Evolutionary conservation across 2,797 vertebrate genomes (phyloP), one percentile per base, ranked within the genome.

Genomic region (Gobionotothen gibberifrons): DNA sequence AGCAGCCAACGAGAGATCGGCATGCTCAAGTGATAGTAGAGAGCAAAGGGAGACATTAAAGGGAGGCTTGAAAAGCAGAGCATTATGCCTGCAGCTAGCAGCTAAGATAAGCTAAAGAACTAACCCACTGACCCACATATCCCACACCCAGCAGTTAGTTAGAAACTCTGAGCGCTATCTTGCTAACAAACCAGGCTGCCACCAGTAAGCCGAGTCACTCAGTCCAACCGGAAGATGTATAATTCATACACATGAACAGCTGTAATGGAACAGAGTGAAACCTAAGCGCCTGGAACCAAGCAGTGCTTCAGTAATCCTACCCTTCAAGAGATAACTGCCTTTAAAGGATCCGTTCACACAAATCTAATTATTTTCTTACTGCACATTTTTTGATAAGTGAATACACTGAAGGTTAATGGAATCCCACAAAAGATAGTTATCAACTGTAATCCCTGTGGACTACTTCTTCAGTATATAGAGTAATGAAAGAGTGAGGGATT

Each of bases 91-190:
- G 71, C 69, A 69, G 80, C 73, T 61, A 46, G 63, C 49, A 17
- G 74, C 79, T n/a, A 78, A 78, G 79, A 73, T 71, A 47, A 77
- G 65, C 76, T 72, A 76, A 79, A 85, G 78, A 65, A 51, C 67
- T 86, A 93, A 89, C 93, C 89, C 80, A 91, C 81, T 93, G 87
- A 91, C 90, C 92, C 87, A 91, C 64, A 91, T 88, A 91, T 77
- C 68, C 54, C 63, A 74, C 64, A 83, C 62, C 49, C 79, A 78
- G 81, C 47, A 57, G 66, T 78, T 51, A 9, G 42, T 52, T 57
- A 57, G 69, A 69, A 81, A 51, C 74, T 66, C 32, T 14, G n/a
- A 62, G 66, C 14, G 16, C 40, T 32, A 66, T 58, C 48, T 47
- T 17, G 54, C 56, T 52, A 26, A 56, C 60, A 74, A 36, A 57